Conservation (phyloP, 2,797 vertebrate genomes). For the Todus mexicanus region DNA sequence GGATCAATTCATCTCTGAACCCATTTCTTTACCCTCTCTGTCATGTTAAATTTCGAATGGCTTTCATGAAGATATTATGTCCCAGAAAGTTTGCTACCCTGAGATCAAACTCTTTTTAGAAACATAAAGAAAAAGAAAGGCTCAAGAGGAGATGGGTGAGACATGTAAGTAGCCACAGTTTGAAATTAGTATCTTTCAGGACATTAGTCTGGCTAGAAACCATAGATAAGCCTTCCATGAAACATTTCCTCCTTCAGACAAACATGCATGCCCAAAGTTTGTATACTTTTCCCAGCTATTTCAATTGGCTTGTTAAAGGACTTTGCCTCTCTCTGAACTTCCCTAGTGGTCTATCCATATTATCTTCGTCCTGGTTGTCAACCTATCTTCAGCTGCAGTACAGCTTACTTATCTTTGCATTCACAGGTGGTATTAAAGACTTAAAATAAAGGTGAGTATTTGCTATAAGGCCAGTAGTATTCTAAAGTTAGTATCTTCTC, state of each 20-base stretch:
- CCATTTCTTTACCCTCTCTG: constrained; percentile 89
- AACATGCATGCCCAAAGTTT: not conserved
- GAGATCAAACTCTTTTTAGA: constrained; percentile 1
- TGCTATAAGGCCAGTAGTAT: not conserved
- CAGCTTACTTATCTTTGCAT: not conserved
- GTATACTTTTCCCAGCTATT: not conserved
- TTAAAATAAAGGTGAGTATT: not conserved
- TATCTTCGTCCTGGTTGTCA: not conserved
- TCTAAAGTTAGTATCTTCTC: not conserved
- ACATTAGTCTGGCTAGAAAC: not conserved
- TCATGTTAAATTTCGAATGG: constrained; percentile 83
- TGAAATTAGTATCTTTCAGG: not conserved
- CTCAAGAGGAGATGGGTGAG: not conserved
- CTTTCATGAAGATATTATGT: constrained; percentile 84
- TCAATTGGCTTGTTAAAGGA: not conserved
- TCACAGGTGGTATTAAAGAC: not conserved
- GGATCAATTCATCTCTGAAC: constrained; percentile 89
- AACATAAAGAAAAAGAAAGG: not conserved
- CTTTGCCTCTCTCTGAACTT: not conserved
- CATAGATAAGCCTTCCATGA: not conserved
- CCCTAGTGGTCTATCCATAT: not conserved
- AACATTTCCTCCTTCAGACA: not conserved
- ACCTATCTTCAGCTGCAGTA: not conserved
- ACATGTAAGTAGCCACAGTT: not conserved
- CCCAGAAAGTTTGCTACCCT: constrained; percentile 1